Evolutionary conservation across 1,140 invertebrate genomes (phyloP).

Genomic region (Macrosteles quadrilineatus): DNA sequence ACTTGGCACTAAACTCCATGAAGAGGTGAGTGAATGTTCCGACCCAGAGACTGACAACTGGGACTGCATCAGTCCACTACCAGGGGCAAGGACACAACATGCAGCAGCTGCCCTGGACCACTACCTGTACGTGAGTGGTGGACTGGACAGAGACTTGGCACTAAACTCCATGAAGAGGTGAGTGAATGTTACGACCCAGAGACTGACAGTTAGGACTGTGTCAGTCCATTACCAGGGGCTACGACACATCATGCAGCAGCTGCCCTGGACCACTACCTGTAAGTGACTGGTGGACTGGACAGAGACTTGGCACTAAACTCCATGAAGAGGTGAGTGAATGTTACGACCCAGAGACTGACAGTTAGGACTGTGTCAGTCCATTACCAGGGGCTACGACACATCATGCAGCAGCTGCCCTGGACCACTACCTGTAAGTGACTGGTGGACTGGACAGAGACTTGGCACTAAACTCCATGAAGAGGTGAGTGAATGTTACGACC

Average conservation of each 20-base stretch:
- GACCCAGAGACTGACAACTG: constrained; percentile 62
- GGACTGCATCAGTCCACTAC: constrained; percentile 59
- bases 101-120: constrained; percentile 60
- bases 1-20: constrained; percentile 58
- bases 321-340: constrained; percentile 62
- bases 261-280: constrained; percentile 54
- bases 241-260: constrained; percentile 70
- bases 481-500: constrained; percentile 66
- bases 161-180: constrained; percentile 59
- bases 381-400: constrained; percentile 63
- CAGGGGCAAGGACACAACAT: constrained; percentile 64
- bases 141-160: constrained; percentile 60
- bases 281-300: constrained; percentile 63
- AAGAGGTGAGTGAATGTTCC: constrained; percentile 65
- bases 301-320: constrained; percentile 58
- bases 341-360: constrained; percentile 62
- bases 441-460: constrained; percentile 62
- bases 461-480: constrained; percentile 59
- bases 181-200: constrained; percentile 65
- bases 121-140: constrained; percentile 61
- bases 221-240: constrained; percentile 58
- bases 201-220: constrained; percentile 62
- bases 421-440: constrained; percentile 57
- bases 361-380: constrained; percentile 61
- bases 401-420: constrained; percentile 63